Evolutionary conservation across 2,888 invertebrate species (phyloP).

Genomic region (Tanytarsus gracilentus): DNA sequence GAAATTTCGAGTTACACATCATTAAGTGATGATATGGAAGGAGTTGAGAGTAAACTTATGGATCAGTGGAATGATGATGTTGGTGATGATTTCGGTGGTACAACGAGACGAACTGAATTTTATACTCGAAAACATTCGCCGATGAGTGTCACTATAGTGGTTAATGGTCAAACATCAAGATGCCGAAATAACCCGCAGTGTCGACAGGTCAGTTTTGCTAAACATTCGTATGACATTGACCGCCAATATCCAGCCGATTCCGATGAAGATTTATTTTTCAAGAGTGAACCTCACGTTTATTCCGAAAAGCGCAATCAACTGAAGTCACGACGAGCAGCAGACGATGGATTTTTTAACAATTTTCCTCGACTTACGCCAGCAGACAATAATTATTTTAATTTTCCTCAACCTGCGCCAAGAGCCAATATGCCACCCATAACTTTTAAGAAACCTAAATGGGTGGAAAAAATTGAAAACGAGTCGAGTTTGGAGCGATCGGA

Average conservation of each 20-base stretch:
- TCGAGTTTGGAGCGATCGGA: constrained; percentile 37
- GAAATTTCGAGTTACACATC: background rate
- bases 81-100: background rate
- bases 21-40: background rate
- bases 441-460: background rate
- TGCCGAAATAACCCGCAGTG: constrained; percentile 8
- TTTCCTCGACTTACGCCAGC: background rate
- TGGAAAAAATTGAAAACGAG: constrained; percentile 27
- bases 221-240: background rate
- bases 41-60: constrained; percentile 13
- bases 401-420: no score
- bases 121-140: background rate
- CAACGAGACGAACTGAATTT: background rate
- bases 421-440: background rate
- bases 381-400: background rate
- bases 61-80: constrained; percentile 14
- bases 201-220: constrained; percentile 10
- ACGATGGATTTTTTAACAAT: background rate
- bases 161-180: constrained; percentile 2
- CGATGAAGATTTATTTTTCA: constrained; percentile 24
- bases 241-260: constrained; percentile 7
- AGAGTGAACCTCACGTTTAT: background rate
- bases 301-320: background rate
- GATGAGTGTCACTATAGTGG: constrained; percentile 15
- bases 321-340: constrained; percentile 8